phyloP scores from a whole-genome alignment of 2,113 vertebrate genomes.

The Xerus inauris region DNA sequence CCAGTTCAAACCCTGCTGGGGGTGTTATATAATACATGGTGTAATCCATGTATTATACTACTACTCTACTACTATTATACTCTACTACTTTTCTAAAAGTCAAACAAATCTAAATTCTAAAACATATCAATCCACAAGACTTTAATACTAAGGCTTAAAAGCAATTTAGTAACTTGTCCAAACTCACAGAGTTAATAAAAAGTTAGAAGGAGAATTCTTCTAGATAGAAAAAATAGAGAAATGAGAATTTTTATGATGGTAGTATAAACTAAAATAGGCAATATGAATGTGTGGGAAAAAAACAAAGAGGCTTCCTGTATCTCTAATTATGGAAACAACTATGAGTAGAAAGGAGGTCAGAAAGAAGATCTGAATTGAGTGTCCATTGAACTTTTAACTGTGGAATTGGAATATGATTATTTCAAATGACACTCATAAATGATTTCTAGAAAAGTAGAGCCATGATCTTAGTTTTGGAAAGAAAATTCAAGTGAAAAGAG shows the following conservation, averaged over 20 bases:
- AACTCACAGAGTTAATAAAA: background rate
- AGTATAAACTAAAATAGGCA: background rate
- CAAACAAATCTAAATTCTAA: background rate
- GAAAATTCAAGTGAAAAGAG: background rate
- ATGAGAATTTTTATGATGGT: background rate
- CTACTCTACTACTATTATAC: too few species aligned
- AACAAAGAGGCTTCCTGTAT: background rate
- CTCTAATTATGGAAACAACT: background rate
- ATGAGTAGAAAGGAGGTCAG: background rate
- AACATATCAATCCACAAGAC: background rate
- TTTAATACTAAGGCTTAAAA: background rate
- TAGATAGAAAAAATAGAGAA: background rate
- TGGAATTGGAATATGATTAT: background rate
- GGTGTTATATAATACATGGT: background rate
- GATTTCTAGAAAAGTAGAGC: background rate
- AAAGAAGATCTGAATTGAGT: rapidly evolving
- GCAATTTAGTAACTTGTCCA: background rate
- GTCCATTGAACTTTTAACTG: background rate
- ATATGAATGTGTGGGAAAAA: background rate
- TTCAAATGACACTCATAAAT: background rate
- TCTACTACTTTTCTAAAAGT: background rate
- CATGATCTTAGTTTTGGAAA: background rate
- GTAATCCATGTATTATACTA: too few species aligned
- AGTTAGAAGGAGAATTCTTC: background rate
- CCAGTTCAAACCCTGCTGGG: background rate